phyloP scores from a whole-genome alignment of 2,888 invertebrate genomes.

The Andrena bucephala region DNA sequence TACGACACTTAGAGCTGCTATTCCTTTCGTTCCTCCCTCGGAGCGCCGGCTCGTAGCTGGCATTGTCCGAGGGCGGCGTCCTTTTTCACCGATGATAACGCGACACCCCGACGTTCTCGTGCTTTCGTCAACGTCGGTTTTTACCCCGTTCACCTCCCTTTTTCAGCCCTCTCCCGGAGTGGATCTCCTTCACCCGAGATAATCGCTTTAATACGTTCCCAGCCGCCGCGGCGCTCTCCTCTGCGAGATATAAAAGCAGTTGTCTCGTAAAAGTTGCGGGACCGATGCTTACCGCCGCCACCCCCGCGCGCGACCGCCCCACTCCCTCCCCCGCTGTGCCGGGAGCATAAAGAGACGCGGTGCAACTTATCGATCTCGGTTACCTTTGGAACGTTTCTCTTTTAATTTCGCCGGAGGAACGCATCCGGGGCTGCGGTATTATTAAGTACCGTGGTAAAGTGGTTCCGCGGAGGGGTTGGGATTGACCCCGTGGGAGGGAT shows the following conservation, averaged over 20 bases:
- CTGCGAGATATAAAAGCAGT: conserved; percentile 65
- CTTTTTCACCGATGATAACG: conserved; percentile 25
- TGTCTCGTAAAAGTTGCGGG: conserved; percentile 69
- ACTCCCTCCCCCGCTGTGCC: not conserved
- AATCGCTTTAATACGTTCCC: conserved; percentile 74
- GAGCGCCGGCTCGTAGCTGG: not conserved
- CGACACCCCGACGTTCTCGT: conserved; percentile 33
- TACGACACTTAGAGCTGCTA: conserved; percentile 41
- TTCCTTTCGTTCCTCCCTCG: conserved; percentile 35
- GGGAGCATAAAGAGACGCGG: conserved; percentile 40
- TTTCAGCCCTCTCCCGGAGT: conserved; percentile 14
- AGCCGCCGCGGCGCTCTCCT: conserved; percentile 51
- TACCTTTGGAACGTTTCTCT: conserved; percentile 53
- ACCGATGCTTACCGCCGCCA: conserved; percentile 52
- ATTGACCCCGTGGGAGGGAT: conserved; percentile 21
- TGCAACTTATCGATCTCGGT: conserved; percentile 59
- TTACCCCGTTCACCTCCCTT: conserved; percentile 17
- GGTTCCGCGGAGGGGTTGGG: conserved; percentile 11
- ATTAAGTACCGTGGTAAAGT: conserved; percentile 45
- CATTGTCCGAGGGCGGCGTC: conserved; percentile 33
- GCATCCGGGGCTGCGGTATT: conserved; percentile 28
- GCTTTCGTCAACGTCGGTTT: conserved; percentile 51
- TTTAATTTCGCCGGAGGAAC: conserved; percentile 53
- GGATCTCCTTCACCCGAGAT: conserved; percentile 61
- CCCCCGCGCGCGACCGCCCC: not conserved